Evolutionary conservation across 2,888 invertebrate genomes (phyloP).

Genomic region (Nymphalis urticae): DNA sequence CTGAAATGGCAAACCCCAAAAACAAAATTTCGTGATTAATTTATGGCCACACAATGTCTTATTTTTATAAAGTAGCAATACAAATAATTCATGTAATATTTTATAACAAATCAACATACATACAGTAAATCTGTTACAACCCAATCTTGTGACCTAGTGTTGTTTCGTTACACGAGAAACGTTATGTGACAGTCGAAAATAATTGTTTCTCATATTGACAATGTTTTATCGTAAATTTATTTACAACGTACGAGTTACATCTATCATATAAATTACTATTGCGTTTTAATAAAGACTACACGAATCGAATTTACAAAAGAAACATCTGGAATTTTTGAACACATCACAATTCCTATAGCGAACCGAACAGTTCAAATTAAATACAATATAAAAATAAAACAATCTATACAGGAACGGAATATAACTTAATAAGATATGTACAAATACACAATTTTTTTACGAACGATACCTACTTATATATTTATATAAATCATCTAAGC

Average conservation of each 20-base stretch:
- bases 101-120: slow-evolving; percentile 47
- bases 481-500: slow-evolving; percentile 65
- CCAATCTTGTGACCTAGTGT: slow-evolving; percentile 35
- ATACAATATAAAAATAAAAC: slow-evolving; percentile 51
- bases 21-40: slow-evolving; percentile 54
- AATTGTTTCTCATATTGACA: slow-evolving; percentile 48
- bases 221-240: slow-evolving; percentile 62
- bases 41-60: slow-evolving; percentile 78
- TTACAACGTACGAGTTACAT: slow-evolving; percentile 70
- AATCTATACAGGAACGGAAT: slow-evolving; percentile 78
- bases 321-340: slow-evolving; percentile 65
- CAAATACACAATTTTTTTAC: slow-evolving; percentile 75
- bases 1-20: slow-evolving; percentile 48
- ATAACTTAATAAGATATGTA: slow-evolving; percentile 76
- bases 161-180: slow-evolving; percentile 23
- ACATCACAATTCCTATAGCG: slow-evolving; percentile 77
- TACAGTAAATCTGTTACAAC: slow-evolving; percentile 34
- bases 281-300: slow-evolving; percentile 76
- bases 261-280: slow-evolving; percentile 81
- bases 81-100: slow-evolving; percentile 58
- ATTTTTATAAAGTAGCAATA: slow-evolving; percentile 71
- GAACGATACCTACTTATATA: slow-evolving; percentile 71
- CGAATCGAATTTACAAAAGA: slow-evolving; percentile 75
- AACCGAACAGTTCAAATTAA: slow-evolving; percentile 54
- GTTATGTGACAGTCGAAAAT: slow-evolving; percentile 50